phyloP scores from a whole-genome alignment of 2,113 vertebrate genomes.

The Strigops habroptila region DNA sequence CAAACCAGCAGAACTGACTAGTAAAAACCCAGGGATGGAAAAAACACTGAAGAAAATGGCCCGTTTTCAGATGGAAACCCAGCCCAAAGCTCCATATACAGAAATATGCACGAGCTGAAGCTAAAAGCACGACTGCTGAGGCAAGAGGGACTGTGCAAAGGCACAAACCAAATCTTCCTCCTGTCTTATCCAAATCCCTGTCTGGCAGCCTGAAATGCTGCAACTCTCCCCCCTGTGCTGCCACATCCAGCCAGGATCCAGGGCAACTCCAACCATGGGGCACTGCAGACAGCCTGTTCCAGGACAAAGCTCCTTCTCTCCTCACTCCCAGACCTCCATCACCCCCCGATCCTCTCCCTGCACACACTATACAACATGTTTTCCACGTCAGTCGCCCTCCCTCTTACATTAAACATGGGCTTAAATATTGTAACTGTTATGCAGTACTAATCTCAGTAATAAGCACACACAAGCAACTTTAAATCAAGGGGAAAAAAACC shows the following conservation, averaged over 20 bases:
- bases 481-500: background rate
- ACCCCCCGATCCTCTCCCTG: background rate
- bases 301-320: background rate
- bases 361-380: accelerated
- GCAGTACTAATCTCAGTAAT: background rate
- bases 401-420: background rate
- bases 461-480: background rate
- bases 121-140: background rate
- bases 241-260: background rate
- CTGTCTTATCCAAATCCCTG: background rate
- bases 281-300: background rate
- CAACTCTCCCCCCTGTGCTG: background rate
- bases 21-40: background rate
- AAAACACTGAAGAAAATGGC: background rate
- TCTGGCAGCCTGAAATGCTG: background rate
- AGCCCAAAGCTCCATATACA: background rate
- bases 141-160: background rate
- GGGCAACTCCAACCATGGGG: accelerated
- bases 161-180: background rate
- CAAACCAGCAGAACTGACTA: background rate
- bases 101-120: background rate
- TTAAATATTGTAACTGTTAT: background rate
- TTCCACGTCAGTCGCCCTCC: background rate
- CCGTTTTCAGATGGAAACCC: background rate
- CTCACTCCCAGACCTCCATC: background rate